These are phyloP conservation scores for Kryptolebias marmoratus DNA, from an alignment of 2,113 vertebrate species.

Conservation along the genomic window DNA sequence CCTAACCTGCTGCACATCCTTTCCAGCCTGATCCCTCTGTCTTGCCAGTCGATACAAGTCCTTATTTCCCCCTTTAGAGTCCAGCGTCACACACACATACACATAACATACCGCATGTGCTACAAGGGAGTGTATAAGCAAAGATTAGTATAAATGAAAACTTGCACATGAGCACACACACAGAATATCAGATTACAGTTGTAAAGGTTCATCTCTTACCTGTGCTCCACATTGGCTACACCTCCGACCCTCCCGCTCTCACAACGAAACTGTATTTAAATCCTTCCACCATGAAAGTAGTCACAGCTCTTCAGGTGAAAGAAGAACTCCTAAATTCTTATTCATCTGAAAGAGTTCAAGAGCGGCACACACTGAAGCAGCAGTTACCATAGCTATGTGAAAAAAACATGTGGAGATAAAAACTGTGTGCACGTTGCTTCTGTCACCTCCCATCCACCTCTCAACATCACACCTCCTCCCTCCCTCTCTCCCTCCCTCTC, in stretches of 20 bases:
- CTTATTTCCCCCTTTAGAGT: too few relatives aligned
- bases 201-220: slow-evolving; percentile 65
- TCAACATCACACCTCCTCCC: slow-evolving; percentile 45
- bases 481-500: slow-evolving; percentile 41
- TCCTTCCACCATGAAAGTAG: slow-evolving; percentile 44
- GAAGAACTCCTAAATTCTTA: slow-evolving; percentile 12
- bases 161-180: not conserved
- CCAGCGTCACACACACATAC: too few relatives aligned
- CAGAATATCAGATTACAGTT: not conserved
- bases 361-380: slow-evolving; percentile 18
- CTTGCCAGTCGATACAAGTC: too few relatives aligned
- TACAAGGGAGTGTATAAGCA: too few relatives aligned
- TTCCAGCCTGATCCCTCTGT: too few relatives aligned
- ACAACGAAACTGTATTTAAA: slow-evolving; percentile 26
- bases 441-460: slow-evolving; percentile 55
- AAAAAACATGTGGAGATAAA: slow-evolving; percentile 50
- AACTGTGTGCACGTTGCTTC: slow-evolving; percentile 34
- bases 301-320: slow-evolving; percentile 21
- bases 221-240: slow-evolving; percentile 79
- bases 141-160: too few relatives aligned
- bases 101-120: too few relatives aligned
- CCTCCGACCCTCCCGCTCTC: slow-evolving; percentile 23
- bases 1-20: too few relatives aligned
- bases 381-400: slow-evolving; percentile 31
- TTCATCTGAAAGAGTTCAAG: slow-evolving; percentile 36